Base-by-base conservation (phyloP, 2,888 invertebrate genomes). In the Chloroclysta siterata region DNA sequence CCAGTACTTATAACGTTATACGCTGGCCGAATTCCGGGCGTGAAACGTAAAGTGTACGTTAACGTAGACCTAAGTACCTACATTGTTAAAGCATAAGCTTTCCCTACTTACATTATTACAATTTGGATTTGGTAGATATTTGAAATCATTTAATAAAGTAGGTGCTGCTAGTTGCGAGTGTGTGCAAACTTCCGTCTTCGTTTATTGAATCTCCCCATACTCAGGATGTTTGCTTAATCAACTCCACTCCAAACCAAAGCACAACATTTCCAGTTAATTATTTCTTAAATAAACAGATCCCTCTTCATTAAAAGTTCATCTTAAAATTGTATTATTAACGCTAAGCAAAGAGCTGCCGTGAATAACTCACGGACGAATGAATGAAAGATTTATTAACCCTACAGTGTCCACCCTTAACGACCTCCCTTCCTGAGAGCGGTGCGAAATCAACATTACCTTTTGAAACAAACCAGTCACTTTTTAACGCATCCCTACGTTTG, bases 401-500 rank as follows among this genome's bases (percentile, higher is more conserved):
- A 76, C 66, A 76, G 63, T 65, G 76, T 77, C 79, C 76, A 75
- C 74, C 75, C 75, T 60, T 78, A 79, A 79, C 77, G 74, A 71
- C 73, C 76, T 63, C 68, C 73, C 72, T 78, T 75, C 77, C 77
- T 76, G 77, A 65, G 77, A 65, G 39, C 65, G 64, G 58, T 61
- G 60, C 47, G 62, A 56, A 56, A 64, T 67, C 69, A 62, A 53
- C 65, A 55, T 68, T 77, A 75, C 79, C 78, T 75, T 80, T 79
- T 76, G 74, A 81, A 78, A 76, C 76, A 74, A 75, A 77, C 76
- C 78, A 78, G 75, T 75, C 71, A 71, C 59, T 79, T 81, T 81
- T 81, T 82, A 81, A 83, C 84, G 82, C 83, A 76, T 82, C 79
- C 81, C 76, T 81, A 79, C 79, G 65, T 79, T 78, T 78, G 75